phyloP scores from a whole-genome alignment of 2,888 invertebrate genomes.

The Fragum sueziense region DNA sequence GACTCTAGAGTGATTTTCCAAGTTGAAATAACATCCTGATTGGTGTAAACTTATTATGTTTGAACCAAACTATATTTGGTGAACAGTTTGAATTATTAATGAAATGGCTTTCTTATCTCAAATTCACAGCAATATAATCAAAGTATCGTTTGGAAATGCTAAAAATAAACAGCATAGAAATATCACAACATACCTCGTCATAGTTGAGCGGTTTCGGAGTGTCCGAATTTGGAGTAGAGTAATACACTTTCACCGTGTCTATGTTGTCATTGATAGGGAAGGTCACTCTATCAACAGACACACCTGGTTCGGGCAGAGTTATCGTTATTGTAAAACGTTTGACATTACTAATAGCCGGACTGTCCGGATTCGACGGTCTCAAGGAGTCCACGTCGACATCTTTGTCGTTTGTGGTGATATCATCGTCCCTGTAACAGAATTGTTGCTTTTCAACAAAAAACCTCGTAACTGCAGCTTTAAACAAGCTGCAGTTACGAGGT shows the following conservation, averaged over 20 bases:
- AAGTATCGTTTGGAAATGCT: neutral
- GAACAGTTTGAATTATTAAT: too few relatives aligned
- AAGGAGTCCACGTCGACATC: conserved; percentile 34
- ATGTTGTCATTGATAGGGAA: conserved; percentile 42
- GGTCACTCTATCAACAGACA: conserved; percentile 30
- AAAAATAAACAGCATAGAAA: too few relatives aligned
- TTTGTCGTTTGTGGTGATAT: conserved; percentile 47
- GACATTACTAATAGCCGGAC: conserved; percentile 26
- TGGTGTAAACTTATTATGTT: too few relatives aligned
- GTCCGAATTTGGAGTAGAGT: conserved; percentile 8
- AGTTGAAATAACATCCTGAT: too few relatives aligned
- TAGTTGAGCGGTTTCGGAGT: conserved; percentile 33
- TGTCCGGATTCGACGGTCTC: conserved; percentile 31
- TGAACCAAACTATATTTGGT: too few relatives aligned
- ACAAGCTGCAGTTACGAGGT: too few relatives aligned
- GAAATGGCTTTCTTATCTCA: too few relatives aligned
- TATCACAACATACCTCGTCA: conserved; percentile 36
- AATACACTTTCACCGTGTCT: conserved; percentile 33
- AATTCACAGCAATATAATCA: too few relatives aligned
- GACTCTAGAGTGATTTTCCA: too few relatives aligned
- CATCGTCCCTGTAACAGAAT: conserved; percentile 38
- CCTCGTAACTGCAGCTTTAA: too few relatives aligned
- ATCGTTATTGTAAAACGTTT: conserved; percentile 30
- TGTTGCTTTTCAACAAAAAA: too few relatives aligned
- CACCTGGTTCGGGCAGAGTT: conserved; percentile 31